phyloP scores from a whole-genome alignment of 2,888 invertebrate species.

The Matsumyia berberina region DNA sequence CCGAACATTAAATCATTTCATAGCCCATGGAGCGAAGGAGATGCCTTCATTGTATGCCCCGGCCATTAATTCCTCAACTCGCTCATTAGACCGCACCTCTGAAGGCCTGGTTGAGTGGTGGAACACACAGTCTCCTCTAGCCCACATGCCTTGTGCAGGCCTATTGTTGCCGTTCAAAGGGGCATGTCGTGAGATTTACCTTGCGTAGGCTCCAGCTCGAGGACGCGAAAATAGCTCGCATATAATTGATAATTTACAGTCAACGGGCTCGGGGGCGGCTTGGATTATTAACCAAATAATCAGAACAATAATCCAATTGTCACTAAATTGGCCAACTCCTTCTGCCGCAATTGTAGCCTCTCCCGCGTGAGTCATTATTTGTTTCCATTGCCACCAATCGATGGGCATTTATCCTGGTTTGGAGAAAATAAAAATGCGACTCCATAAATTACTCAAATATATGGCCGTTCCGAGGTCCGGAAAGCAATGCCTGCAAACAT shows the following conservation, averaged over 20 bases:
- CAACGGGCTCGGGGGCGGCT: conserved; percentile 25
- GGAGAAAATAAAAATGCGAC: conserved; percentile 6
- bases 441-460: conserved; percentile 59
- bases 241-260: conserved; percentile 47
- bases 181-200: conserved; percentile 31
- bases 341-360: not conserved
- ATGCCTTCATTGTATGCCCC: conserved; percentile 55
- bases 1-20: conserved; percentile 69
- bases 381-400: not conserved
- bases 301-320: conserved; percentile 53
- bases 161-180: conserved; percentile 58
- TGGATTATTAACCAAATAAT: conserved; percentile 47
- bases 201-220: conserved; percentile 62
- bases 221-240: conserved; percentile 43
- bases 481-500: conserved; percentile 61
- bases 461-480: conserved; percentile 45
- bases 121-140: conserved; percentile 26
- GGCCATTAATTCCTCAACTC: conserved; percentile 63
- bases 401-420: not conserved
- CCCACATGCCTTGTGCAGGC: conserved; percentile 57
- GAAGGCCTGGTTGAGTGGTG: conserved; percentile 18
- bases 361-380: conserved; percentile 4
- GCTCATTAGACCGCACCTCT: conserved; percentile 73
- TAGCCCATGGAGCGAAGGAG: conserved; percentile 33
- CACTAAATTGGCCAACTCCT: conserved; percentile 51